Conservation (phyloP, 2,113 vertebrate species). For the Oophaga pumilio region DNA sequence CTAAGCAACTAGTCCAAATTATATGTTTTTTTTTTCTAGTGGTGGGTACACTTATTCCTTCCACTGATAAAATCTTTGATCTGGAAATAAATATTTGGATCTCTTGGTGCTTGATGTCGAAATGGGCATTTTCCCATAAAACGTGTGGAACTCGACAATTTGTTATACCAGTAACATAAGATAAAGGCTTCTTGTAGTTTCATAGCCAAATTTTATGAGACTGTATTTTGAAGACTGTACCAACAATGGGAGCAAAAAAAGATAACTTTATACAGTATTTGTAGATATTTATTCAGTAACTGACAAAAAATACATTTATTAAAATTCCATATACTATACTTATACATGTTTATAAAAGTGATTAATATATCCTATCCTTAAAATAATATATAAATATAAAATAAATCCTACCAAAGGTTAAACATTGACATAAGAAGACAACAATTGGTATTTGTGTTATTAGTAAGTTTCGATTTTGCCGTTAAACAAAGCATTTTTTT, state of each 20-base stretch:
- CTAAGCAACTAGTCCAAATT: not conserved
- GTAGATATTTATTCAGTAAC: not conserved
- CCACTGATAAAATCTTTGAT: not conserved
- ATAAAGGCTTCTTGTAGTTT: not conserved
- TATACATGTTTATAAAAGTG: not conserved
- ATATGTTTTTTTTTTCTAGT: not conserved
- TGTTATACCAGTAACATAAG: not conserved
- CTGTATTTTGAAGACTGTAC: not conserved
- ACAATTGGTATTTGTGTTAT: not conserved
- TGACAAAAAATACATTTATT: not conserved
- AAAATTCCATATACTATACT: not conserved
- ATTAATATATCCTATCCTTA: not conserved
- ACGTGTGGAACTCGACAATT: not conserved
- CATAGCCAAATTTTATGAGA: not conserved
- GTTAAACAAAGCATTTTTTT: not conserved
- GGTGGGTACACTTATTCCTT: not conserved
- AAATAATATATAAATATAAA: conserved; percentile 6
- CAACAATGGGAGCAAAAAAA: not conserved
- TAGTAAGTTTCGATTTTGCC: not conserved
- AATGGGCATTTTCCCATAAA: not conserved
- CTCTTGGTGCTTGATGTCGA: not conserved
- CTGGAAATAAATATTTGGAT: not conserved
- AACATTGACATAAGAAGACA: not conserved
- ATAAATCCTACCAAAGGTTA: not conserved
- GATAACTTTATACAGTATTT: not conserved